phyloP scores from a whole-genome alignment of 2,888 invertebrate species.

The Brachynemurus nebulosus region DNA sequence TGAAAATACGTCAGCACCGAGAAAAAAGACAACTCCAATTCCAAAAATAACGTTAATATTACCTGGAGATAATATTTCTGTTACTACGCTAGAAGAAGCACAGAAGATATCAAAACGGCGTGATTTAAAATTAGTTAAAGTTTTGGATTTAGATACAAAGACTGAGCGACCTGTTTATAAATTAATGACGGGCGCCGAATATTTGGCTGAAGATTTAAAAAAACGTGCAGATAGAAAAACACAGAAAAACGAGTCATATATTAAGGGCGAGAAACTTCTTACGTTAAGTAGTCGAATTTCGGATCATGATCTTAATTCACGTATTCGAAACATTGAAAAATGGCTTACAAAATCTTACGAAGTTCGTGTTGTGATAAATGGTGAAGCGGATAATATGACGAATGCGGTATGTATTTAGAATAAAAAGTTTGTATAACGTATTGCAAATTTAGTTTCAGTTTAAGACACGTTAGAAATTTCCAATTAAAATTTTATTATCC shows the following conservation, averaged over 20 bases:
- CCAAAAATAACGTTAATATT: constrained; percentile 53
- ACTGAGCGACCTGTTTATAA: constrained; percentile 54
- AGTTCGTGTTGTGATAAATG: constrained; percentile 43
- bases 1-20: constrained; percentile 18
- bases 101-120: constrained; percentile 51
- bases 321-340: constrained; percentile 48
- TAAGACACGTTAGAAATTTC: no score
- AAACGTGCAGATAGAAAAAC: constrained; percentile 37
- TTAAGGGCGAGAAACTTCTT: constrained; percentile 49
- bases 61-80: constrained; percentile 35
- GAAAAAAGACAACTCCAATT: constrained; percentile 26
- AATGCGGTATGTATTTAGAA: constrained; percentile 31
- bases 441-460: no score
- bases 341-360: constrained; percentile 52
- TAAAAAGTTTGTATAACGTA: no score
- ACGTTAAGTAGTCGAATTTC: constrained; percentile 46
- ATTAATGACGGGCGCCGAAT: constrained; percentile 51
- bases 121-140: constrained; percentile 53
- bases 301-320: constrained; percentile 49
- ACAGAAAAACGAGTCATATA: constrained; percentile 26
- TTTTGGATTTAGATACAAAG: constrained; percentile 51
- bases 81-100: constrained; percentile 53
- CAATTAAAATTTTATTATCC: neutral
- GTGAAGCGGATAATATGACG: constrained; percentile 31
- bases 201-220: constrained; percentile 44